These are phyloP conservation scores for Adelosebastes latens DNA, from an alignment of 2,797 vertebrate species.

Conservation along the genomic window DNA sequence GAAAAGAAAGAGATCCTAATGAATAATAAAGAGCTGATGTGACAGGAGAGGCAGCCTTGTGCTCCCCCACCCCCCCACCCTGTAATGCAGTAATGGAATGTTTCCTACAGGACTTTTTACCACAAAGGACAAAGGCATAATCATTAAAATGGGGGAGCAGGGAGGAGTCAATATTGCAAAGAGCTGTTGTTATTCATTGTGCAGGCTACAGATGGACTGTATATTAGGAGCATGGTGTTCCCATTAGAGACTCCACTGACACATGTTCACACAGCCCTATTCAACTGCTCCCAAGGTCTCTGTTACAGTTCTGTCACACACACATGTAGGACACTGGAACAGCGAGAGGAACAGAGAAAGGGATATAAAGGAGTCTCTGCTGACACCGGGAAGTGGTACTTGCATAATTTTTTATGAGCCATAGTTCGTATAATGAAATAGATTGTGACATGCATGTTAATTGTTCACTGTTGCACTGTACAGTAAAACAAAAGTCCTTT, in stretches of 20 bases:
- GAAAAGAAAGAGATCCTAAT: slow-evolving; percentile 92
- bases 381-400: slow-evolving; percentile 55
- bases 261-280: slow-evolving; percentile 71
- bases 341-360: slow-evolving; percentile 59
- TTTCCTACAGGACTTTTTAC: slow-evolving; percentile 84
- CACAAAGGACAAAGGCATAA: slow-evolving; percentile 91
- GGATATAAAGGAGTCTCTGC: slow-evolving; percentile 60
- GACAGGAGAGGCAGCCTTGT: slow-evolving; percentile 87
- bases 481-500: slow-evolving; percentile 49
- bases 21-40: slow-evolving; percentile 95
- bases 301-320: slow-evolving; percentile 78
- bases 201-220: slow-evolving; percentile 69
- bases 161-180: slow-evolving; percentile 90
- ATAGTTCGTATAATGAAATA: slow-evolving; percentile 59
- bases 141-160: slow-evolving; percentile 84
- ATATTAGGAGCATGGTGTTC: slow-evolving; percentile 72
- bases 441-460: slow-evolving; percentile 67
- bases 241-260: slow-evolving; percentile 74
- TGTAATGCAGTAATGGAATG: slow-evolving; percentile 90
- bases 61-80: slow-evolving; percentile 73
- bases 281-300: slow-evolving; percentile 75
- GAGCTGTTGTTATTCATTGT: slow-evolving; percentile 74
- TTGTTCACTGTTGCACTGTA: slow-evolving; percentile 43
- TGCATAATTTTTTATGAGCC: slow-evolving; percentile 65
- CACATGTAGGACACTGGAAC: slow-evolving; percentile 76